Conservation (phyloP, 2,797 vertebrate species). For the Gymnothorax javanicus region DNA sequence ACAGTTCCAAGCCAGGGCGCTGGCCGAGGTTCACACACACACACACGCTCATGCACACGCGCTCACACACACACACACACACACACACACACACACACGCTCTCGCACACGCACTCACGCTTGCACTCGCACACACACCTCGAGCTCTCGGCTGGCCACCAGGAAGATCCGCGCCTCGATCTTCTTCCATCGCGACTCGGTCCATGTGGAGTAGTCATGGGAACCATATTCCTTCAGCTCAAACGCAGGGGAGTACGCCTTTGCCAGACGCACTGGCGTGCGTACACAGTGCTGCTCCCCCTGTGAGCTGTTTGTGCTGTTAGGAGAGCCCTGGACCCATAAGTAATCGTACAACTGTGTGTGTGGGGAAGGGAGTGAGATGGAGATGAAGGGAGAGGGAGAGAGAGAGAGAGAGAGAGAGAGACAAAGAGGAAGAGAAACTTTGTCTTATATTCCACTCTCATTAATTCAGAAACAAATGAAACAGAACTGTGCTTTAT, state of each 20-base stretch:
- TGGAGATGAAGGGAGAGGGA: background rate
- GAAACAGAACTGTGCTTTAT: too few relatives aligned
- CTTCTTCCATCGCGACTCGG: slow-evolving; percentile 90
- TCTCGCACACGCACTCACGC: background rate
- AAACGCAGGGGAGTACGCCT: slow-evolving; percentile 86
- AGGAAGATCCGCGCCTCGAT: slow-evolving; percentile 89
- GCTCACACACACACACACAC: too few relatives aligned
- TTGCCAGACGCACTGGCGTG: slow-evolving; percentile 68
- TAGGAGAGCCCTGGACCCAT: slow-evolving; percentile 84
- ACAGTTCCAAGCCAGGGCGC: too few relatives aligned
- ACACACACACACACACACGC: too few relatives aligned
- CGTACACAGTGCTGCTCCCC: slow-evolving; percentile 73
- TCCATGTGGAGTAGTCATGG: slow-evolving; percentile 88
- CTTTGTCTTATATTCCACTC: too few relatives aligned
- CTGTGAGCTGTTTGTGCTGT: slow-evolving; percentile 57
- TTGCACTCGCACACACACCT: slow-evolving; percentile 71
- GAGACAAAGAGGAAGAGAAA: too few relatives aligned
- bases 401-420: background rate
- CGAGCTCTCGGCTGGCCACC: slow-evolving; percentile 85
- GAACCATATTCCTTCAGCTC: slow-evolving; percentile 81
- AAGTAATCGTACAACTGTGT: slow-evolving; percentile 76
- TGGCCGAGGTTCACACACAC: too few relatives aligned
- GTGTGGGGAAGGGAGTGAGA: background rate
- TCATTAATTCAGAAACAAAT: too few relatives aligned
- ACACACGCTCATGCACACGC: too few relatives aligned